Evolutionary conservation across 2,113 vertebrate species (phyloP), one percentile per base, ranked within the genome.

Genomic region (Oreochromis tanganicae): DNA sequence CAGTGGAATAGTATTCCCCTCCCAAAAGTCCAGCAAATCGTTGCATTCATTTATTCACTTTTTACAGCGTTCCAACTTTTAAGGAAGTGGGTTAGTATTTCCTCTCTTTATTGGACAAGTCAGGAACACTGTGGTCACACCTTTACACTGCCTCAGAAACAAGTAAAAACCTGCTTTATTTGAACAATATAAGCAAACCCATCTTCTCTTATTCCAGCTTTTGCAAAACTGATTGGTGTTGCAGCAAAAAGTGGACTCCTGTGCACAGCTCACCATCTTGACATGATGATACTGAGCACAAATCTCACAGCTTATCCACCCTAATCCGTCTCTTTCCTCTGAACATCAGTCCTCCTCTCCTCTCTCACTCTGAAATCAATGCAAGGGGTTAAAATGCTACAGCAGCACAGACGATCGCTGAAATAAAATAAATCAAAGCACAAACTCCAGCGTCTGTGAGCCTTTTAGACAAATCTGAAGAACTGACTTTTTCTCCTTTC

Each of bases 301-400:
- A 55, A 88, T 81, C 88, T 88, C 84, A 29, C 85, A 81, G 92
- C 73, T 87, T 61, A 87, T 81, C 86, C 86, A 1, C 0, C 86
- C 84, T 89, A 89, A 93, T 91, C 89, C 50, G 52, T 41, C 56
- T 3, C 36, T 5, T 50, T 14, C 56, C 27, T 63, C 75, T 6
- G 17, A 75, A 81, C 75, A 55, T 34, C 80, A 16, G 79, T 4
- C 21, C 82, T 71, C 48, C 57, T 59, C 89, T 81, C 21, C 79
- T 85, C 1, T 79, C 55, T 66, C 66, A 50, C 16, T 21, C 84
- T 59, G 2, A 29, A 6, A 71, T 12, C 16, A 66, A 87, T 9
- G 66, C 16, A 11, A 46, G 1, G 9, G 48, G 61, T 32, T 73
- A 32, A 85, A 78, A 71, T 4, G 68, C 50, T 21, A 3, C 55